phyloP scores from a whole-genome alignment of 2,797 vertebrate species.

The Varecia variegata region DNA sequence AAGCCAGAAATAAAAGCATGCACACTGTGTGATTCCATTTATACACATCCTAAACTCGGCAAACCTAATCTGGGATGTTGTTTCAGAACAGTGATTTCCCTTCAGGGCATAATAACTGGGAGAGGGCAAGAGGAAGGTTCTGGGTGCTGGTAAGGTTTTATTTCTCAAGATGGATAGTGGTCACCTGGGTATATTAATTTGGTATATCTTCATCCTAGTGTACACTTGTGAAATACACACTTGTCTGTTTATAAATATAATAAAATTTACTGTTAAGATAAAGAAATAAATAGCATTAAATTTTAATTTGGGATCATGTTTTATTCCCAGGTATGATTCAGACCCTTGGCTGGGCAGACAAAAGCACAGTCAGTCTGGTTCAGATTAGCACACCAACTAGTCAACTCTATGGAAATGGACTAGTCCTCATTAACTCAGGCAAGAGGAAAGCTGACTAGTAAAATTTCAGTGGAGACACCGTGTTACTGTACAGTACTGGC shows the following conservation, averaged over 20 bases:
- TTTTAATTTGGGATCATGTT: not conserved
- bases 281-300: not conserved
- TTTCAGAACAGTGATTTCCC: not conserved
- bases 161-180: not conserved
- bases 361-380: not conserved
- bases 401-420: not conserved
- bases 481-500: rapidly evolving
- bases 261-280: not conserved
- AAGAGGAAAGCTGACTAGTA: not conserved
- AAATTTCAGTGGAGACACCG: not conserved
- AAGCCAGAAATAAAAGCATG: not conserved
- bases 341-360: not conserved
- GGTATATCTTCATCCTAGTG: not conserved
- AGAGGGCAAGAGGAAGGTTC: not conserved
- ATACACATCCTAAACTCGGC: not conserved
- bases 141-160: no score
- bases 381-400: not conserved
- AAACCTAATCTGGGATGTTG: not conserved
- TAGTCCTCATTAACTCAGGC: not conserved
- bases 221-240: not conserved
- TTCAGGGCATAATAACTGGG: not conserved
- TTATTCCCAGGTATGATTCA: not conserved
- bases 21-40: not conserved
- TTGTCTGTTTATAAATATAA: not conserved
- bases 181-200: not conserved